Conservation (phyloP, 2,888 invertebrate genomes). For the Choristoneura rosaceana region DNA sequence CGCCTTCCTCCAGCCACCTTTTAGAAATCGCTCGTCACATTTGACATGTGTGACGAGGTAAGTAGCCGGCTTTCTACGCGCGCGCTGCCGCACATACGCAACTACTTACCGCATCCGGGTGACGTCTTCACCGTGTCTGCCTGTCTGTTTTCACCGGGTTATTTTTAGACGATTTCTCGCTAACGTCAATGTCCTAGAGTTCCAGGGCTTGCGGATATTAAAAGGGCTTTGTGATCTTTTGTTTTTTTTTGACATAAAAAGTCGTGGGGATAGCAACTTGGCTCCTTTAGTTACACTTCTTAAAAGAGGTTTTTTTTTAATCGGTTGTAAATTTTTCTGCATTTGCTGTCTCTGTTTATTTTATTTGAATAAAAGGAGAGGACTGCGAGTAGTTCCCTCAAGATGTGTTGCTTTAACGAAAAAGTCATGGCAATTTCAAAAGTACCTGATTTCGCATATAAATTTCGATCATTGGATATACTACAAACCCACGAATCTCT, state of each 20-base stretch:
- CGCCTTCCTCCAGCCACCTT: constrained; percentile 30
- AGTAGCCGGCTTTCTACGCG: constrained; percentile 63
- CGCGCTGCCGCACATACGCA: constrained; percentile 64
- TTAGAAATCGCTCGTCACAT: constrained; percentile 26
- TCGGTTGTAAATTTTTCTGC: too few species aligned
- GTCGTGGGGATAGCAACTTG: background rate
- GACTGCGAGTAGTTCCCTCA: too few species aligned
- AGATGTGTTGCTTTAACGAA: too few species aligned
- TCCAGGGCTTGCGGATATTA: background rate
- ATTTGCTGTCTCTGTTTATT: too few species aligned
- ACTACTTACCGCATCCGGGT: constrained; percentile 54
- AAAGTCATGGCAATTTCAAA: too few species aligned
- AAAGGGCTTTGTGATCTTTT: background rate
- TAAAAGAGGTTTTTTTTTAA: too few species aligned
- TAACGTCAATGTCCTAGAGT: background rate
- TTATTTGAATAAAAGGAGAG: too few species aligned
- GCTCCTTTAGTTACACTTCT: too few species aligned
- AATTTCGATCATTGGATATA: too few species aligned
- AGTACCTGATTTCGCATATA: too few species aligned
- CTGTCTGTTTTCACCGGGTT: constrained; percentile 29
- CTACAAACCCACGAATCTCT: too few species aligned
- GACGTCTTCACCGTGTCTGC: constrained; percentile 36
- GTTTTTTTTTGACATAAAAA: background rate
- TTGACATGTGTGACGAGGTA: constrained; percentile 44
- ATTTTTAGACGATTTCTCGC: constrained; percentile 21